Evolutionary conservation across 2,797 vertebrate genomes (phyloP), one percentile per base, ranked within the genome.

Genomic region (Pempheris klunzingeri): DNA sequence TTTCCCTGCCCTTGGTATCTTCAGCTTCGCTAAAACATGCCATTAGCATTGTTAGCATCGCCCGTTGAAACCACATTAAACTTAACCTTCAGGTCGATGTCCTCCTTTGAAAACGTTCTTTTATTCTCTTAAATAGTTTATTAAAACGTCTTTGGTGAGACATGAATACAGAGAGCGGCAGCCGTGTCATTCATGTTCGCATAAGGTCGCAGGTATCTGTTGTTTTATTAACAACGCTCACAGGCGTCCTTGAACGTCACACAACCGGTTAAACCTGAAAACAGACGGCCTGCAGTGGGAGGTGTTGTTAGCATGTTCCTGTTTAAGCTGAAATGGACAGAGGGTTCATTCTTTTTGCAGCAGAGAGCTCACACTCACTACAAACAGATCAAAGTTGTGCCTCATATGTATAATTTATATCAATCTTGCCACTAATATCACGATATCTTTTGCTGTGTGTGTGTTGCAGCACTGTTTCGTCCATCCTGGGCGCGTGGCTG

Each of bases 401-500:
- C 26, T 44, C 65, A n/a, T 5, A 44, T 55, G 1, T 1, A 5
- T 18, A 24, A 7, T 49, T 15, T 5, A 3, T 34, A 14, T 47
- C 22, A 9, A 13, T 57, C 30, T 39, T n/a, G 4, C 0, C 9
- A 2, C 13, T 20, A 24, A 14, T 36, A 5, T 46, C 2, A 5
- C 10, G 5, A n/a, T 15, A 2, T 54, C 5, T 8, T 38, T 62
- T 22, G 4, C 2, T 22, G 14, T 53, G 11, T 55, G n/a, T 78
- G 32, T 69, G 52, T 41, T 38, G 2, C 90, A 99, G 97, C 85
- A 97, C 97, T 53, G 95, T 99, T 71, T 98, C 97, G 0, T 98
- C 97, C 87, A 98, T 99, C 92, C 92, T 99, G 92, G 97, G 97
- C 0, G 97, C 97, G 15, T 98, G 97, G 97, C 90, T 99, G 92